Percentiles rank a stretch among this genome's conserved stretches.
Conservation (phyloP, 2,797 vertebrate genomes). For the Hippopotamyrus pictus region DNA sequence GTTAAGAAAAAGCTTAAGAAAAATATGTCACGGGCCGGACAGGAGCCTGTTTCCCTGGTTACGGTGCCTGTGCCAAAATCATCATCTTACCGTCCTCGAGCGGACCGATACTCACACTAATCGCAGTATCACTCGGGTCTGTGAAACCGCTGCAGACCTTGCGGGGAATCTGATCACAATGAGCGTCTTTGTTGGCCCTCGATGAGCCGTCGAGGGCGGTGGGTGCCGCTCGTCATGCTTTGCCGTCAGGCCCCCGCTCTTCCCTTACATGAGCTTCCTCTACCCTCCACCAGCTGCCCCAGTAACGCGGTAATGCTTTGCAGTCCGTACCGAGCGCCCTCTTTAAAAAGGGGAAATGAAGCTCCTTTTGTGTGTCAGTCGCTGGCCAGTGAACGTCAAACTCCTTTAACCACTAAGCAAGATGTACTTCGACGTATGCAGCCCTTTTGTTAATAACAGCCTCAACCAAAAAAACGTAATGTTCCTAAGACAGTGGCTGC, state of each 20-base stretch:
- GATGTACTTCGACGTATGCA: background rate
- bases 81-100: slow-evolving; percentile 35
- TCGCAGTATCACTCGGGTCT: slow-evolving; percentile 27
- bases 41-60: slow-evolving; percentile 23
- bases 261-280: background rate
- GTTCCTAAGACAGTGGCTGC: background rate
- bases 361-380: background rate
- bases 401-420: background rate
- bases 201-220: background rate
- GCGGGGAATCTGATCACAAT: slow-evolving; percentile 38
- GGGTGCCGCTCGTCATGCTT: background rate
- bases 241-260: background rate
- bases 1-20: background rate
- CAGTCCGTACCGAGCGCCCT: background rate
- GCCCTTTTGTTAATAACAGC: background rate
- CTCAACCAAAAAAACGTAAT: background rate
- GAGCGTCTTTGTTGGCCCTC: slow-evolving; percentile 37
- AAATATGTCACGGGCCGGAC: slow-evolving; percentile 14
- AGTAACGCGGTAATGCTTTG: background rate
- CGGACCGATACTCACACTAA: slow-evolving; percentile 25
- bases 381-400: background rate
- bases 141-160: slow-evolving; percentile 37
- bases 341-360: background rate
- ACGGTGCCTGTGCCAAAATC: slow-evolving; percentile 32
- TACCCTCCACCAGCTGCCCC: background rate